Percentiles rank a stretch among this genome's conserved stretches.
phyloP scores from a whole-genome alignment of 2,113 vertebrate species.

The Tachysurus vachellii region DNA sequence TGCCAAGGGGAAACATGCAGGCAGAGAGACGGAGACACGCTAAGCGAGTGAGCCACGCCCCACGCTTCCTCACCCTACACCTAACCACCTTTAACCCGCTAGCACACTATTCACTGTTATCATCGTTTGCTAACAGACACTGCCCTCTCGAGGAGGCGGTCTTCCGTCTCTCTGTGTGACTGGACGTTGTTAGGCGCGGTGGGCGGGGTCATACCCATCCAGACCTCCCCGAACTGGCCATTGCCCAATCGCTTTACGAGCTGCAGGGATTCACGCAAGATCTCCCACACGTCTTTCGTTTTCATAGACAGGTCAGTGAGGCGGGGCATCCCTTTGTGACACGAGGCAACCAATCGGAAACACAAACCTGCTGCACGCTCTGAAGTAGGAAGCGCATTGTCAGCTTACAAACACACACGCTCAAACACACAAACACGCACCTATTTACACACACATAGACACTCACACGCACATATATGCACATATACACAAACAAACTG shows the following conservation, averaged over 20 bases:
- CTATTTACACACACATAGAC: neutral
- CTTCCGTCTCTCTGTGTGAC: slow-evolving; percentile 32
- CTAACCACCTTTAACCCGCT: neutral
- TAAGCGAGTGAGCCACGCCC: neutral
- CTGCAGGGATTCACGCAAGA: slow-evolving; percentile 94
- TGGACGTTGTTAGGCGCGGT: slow-evolving; percentile 52
- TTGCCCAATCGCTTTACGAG: slow-evolving; percentile 97
- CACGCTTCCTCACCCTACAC: neutral
- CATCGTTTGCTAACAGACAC: neutral
- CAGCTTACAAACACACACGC: slow-evolving; percentile 36
- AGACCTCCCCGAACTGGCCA: slow-evolving; percentile 99
- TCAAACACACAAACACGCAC: slow-evolving; percentile 33
- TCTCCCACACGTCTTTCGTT: slow-evolving; percentile 99
- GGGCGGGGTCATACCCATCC: slow-evolving; percentile 92
- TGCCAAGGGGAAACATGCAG: slow-evolving; percentile 80
- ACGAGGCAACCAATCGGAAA: slow-evolving; percentile 95
- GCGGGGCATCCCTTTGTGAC: slow-evolving; percentile 97
- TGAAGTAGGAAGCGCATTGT: slow-evolving; percentile 67
- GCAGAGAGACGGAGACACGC: slow-evolving; percentile 68
- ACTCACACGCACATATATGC: neutral
- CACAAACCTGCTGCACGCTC: slow-evolving; percentile 97
- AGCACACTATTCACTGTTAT: neutral
- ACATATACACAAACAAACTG: neutral
- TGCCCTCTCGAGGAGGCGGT: neutral
- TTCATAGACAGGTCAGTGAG: slow-evolving; percentile 98